Evolutionary conservation across 1,140 invertebrate species (phyloP), one percentile per base, ranked within the genome.

Genomic region (Prorops nasuta): DNA sequence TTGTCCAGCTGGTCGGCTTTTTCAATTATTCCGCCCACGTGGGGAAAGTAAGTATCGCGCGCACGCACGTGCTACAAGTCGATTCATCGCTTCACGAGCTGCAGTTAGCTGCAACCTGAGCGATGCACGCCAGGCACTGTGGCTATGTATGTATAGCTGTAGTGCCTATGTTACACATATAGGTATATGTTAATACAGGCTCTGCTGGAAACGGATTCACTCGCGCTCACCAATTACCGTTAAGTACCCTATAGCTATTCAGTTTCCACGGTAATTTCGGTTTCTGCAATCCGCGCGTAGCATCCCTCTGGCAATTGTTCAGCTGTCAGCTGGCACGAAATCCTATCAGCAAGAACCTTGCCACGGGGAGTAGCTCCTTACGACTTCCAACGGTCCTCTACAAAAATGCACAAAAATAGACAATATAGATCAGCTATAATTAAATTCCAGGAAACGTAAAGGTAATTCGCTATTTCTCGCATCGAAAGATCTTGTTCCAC

Each of bases 251-350:
- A 58, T 36, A 17, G 34, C 37, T 32, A 41, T 43, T 54, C n/a
- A n/a, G 55, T 61, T 60, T 63, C 55, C 59, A 58, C 59, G 56
- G 59, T 62, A 61, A 63, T 61, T 59, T 57, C 40, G 32, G 56
- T 56, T 63, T 61, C 58, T 52, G 49, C 56, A 56, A 61, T 63
- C 40, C 50, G 44, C 46, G 49, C 16, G 46, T 24, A 52, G 43
- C 43, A 39, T 53, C 48, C 44, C 44, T 53, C 51, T 54, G 52
- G 58, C 60, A 54, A 63, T 61, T 63, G 60, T 63, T 59, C 60
- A 58, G 59, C 55, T 58, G 60, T 62, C 59, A 54, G 59, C 41
- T 47, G 52, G 36, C 51, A 44, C 44, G 44, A 55, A 56, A 54
- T 36, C 10, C 4, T 53, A 52, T 56, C 58, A 63, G 46, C 51